Base-by-base conservation (phyloP, 2,888 invertebrate species). In the Phyto melanocephala region DNA sequence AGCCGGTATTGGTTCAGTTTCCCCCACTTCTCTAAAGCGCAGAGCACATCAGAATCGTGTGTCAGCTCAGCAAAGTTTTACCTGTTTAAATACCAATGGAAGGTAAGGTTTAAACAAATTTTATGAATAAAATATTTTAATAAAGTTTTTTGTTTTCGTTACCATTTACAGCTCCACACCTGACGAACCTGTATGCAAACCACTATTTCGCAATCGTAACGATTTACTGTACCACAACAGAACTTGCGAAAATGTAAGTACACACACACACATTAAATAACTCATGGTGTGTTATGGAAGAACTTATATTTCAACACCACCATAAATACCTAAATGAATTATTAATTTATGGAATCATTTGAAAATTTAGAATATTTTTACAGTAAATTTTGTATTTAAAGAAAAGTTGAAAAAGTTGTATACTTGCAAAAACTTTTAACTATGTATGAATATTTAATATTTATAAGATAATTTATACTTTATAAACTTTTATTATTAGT, bases 1-100 rank as follows among this genome's bases (percentile, higher is more conserved):
- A 76, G 92, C 93, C 40, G 95, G 94, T 47, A 92, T 92, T 85
- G 93, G 93, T 7, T 93, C 93, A 0, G 92, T 93, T 24, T 93
- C 93, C 2, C 92, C 93, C 0, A 92, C 92, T 54, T 92, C 93
- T 0, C 63, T 90, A 3, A 90, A 89, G 81, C 86, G 89, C 54
- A 87, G 91, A 17, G 85, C 86, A 13, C 86, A 88, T 63, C 85
- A 85, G 33, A 85, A 84, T 52, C 85, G 83, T 54, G 81, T 79
- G 24, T 58, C 42, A 11, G 52, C 82, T 22, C 85, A 85, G 63
- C 87, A 84, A 47, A 86, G 79, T 79, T 85, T 86, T 78, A 81
- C 83, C 24, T 85, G 84, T 62, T 40, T 85, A 40, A 81, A 74
- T 35, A 70, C 63, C 17, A 37, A 75, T 20, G 20, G 28, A 17